Conservation (phyloP, 2,888 invertebrate genomes). For the Calliscelio sp. region DNA sequence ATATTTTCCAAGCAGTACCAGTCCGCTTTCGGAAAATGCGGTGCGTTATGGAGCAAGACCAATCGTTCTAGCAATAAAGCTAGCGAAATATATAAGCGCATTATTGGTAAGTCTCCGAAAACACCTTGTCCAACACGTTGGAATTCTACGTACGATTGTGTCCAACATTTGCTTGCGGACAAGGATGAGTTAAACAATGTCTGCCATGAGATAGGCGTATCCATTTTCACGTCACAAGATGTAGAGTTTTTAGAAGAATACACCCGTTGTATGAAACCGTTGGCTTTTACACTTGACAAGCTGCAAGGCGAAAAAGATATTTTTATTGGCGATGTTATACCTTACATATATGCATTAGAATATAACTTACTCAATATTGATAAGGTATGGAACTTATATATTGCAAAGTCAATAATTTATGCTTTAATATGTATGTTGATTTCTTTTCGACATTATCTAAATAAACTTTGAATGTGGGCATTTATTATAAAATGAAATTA, state of each 20-base stretch:
- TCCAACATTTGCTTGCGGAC: neutral
- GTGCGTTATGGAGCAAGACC: conserved; percentile 22
- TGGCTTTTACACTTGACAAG: conserved; percentile 6
- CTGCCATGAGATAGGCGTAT: neutral
- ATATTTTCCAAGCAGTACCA: neutral
- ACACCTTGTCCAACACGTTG: conserved; percentile 28
- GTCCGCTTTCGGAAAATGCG: conserved; percentile 16
- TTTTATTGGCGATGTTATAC: conserved; percentile 8
- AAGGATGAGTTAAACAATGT: conserved; percentile 26
- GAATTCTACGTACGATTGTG: conserved; percentile 29
- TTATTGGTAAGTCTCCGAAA: conserved; percentile 5
- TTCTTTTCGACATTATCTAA: no score
- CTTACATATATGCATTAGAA: neutral
- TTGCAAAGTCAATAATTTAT: no score
- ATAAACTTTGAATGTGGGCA: no score
- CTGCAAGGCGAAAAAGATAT: conserved; percentile 23
- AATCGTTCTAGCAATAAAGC: conserved; percentile 30
- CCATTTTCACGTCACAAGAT: conserved; percentile 5
- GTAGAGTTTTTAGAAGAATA: conserved; percentile 18
- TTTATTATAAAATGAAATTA: no score
- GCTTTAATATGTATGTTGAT: no score
- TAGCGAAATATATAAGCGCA: conserved; percentile 1
- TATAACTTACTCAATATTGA: neutral
- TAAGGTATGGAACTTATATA: neutral
- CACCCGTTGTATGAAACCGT: neutral